Evolutionary conservation across 2,797 vertebrate genomes (phyloP).

Genomic region (Rhinichthys osculus): DNA sequence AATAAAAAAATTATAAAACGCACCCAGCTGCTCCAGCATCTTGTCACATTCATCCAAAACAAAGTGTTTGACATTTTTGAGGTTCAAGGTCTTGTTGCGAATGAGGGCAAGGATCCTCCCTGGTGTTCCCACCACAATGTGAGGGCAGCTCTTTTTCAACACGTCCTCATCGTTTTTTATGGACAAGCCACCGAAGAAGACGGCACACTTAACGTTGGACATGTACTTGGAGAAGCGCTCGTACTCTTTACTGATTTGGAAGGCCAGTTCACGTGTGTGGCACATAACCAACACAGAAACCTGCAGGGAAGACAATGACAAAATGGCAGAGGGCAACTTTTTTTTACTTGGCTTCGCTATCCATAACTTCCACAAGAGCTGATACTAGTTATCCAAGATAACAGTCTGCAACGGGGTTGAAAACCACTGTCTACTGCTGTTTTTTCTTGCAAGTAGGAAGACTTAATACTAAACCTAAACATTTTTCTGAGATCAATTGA

Average conservation of each 20-base stretch:
- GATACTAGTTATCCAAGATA: not conserved
- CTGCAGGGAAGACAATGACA: constrained; percentile 61
- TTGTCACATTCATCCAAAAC: constrained; percentile 90
- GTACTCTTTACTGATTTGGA: constrained; percentile 94
- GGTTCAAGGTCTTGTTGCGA: constrained; percentile 82
- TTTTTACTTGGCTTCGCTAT: not conserved
- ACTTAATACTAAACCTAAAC: no score
- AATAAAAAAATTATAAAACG: constrained; percentile 23
- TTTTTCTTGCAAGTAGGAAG: not conserved
- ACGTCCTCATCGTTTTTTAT: constrained; percentile 90
- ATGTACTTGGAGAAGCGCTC: constrained; percentile 95
- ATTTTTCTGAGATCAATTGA: not conserved
- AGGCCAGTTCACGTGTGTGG: constrained; percentile 89
- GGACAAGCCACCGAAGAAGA: constrained; percentile 87
- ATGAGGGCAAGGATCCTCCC: constrained; percentile 86
- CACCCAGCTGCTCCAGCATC: constrained; percentile 89
- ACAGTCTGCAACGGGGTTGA: no score
- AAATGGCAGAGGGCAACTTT: no score
- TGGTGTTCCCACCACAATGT: constrained; percentile 88
- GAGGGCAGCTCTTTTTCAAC: constrained; percentile 87
- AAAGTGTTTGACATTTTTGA: constrained; percentile 89
- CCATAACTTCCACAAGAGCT: not conserved
- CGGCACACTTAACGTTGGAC: constrained; percentile 87
- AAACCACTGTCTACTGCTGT: not conserved
- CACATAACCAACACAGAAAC: constrained; percentile 92